phyloP scores from a whole-genome alignment of 2,888 invertebrate genomes.

The Troides aeacus region DNA sequence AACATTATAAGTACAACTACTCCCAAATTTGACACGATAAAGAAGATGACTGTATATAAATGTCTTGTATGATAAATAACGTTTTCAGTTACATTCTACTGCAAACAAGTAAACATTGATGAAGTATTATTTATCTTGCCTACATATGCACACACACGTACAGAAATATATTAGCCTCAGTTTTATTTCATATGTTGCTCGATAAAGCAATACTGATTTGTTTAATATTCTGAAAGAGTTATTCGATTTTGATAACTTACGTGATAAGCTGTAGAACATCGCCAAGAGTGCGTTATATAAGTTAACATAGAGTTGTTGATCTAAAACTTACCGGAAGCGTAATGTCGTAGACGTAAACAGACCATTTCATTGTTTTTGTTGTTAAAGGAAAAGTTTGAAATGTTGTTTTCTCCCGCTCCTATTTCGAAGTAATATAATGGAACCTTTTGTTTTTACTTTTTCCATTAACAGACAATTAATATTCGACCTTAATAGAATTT shows the following conservation, averaged over 20 bases:
- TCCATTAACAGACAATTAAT: background rate
- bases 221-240: no score
- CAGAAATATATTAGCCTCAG: no score
- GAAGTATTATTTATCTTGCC: no score
- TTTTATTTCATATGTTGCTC: no score
- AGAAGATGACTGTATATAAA: background rate
- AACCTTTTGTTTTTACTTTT: constrained; percentile 1
- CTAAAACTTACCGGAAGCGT: constrained; percentile 10
- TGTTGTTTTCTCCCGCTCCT: background rate
- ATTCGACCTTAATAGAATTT: background rate
- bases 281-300: background rate
- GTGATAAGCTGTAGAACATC: background rate
- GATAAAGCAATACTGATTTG: no score
- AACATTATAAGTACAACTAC: background rate
- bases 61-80: background rate
- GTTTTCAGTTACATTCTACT: background rate
- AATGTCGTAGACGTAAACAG: constrained; percentile 1
- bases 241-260: no score
- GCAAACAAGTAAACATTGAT: background rate
- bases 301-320: constrained; percentile 11
- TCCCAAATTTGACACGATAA: background rate
- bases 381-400: constrained; percentile 16
- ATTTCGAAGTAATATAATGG: constrained; percentile 37
- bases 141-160: no score
- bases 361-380: constrained; percentile 4